Conservation (phyloP, 2,888 invertebrate species). For the Drosophila siamana region DNA sequence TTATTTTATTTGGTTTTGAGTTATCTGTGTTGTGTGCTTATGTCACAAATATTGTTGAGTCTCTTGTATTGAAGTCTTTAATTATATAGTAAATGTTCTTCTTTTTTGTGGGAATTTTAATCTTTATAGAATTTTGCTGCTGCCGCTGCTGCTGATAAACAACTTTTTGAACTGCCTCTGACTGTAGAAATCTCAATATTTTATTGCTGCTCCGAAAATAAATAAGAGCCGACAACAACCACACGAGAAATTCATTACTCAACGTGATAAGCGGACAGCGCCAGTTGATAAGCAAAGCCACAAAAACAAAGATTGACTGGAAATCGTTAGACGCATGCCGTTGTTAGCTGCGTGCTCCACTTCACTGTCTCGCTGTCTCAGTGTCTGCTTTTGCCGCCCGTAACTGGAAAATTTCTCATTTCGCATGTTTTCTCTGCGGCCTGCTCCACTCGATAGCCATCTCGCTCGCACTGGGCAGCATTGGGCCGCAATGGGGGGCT, state of each 20-base stretch:
- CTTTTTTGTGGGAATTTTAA: slow-evolving; percentile 32
- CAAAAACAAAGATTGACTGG: slow-evolving; percentile 42
- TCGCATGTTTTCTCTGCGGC: slow-evolving; percentile 49
- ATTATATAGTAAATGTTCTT: slow-evolving; percentile 23
- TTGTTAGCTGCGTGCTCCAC: slow-evolving; percentile 59
- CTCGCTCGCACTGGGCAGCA: slow-evolving; percentile 53
- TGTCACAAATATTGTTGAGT: slow-evolving; percentile 48
- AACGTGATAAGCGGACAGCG: slow-evolving; percentile 60
- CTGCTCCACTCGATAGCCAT: slow-evolving; percentile 28
- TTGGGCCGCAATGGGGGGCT: slow-evolving; percentile 31
- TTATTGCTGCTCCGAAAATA: slow-evolving; percentile 53
- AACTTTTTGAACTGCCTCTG: slow-evolving; percentile 26
- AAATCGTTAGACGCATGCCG: slow-evolving; percentile 51
- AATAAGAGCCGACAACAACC: slow-evolving; percentile 43
- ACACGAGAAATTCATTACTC: slow-evolving; percentile 59
- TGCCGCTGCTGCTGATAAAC: slow-evolving; percentile 64
- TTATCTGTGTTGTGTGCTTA: slow-evolving; percentile 63
- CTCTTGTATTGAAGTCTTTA: slow-evolving; percentile 17
- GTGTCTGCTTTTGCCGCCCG: slow-evolving; percentile 53
- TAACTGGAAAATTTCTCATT: slow-evolving; percentile 69
- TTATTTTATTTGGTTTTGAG: slow-evolving; percentile 47
- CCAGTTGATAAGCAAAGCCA: slow-evolving; percentile 46
- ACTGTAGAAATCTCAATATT: slow-evolving; percentile 61
- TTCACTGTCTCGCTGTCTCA: slow-evolving; percentile 44
- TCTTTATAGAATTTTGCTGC: slow-evolving; percentile 55